These are phyloP conservation scores for Lepus townsendii DNA, from an alignment of 2,797 vertebrate species.

Conservation along the genomic window DNA sequence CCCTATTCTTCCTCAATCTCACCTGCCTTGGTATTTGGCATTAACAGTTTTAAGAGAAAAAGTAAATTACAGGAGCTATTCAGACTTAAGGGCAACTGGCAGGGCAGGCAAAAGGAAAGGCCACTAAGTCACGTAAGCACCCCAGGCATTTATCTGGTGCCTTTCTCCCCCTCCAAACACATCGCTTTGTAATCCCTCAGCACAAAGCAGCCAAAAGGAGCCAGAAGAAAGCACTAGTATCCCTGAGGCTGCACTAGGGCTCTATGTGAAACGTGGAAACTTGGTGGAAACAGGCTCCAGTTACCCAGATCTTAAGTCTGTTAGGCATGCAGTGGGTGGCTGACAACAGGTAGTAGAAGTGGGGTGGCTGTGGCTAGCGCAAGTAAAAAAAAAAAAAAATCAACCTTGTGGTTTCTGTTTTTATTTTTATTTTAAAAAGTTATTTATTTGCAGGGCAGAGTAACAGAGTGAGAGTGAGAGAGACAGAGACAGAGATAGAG, in stretches of 20 bases:
- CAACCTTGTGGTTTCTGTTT: not conserved
- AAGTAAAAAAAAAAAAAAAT: not conserved
- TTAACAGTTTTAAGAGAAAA: slow-evolving; percentile 9
- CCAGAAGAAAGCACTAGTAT: not conserved
- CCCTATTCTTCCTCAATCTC: not conserved
- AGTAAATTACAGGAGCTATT: not conserved
- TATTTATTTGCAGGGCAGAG: too few relatives aligned
- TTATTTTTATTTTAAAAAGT: too few relatives aligned
- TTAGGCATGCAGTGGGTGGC: not conserved
- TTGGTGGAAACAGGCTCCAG: not conserved
- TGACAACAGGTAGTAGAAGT: not conserved
- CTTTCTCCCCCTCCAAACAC: slow-evolving; percentile 34
- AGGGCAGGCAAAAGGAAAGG: not conserved
- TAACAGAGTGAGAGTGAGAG: too few relatives aligned
- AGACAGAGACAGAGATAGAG: too few relatives aligned
- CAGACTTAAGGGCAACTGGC: not conserved
- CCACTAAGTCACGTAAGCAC: not conserved
- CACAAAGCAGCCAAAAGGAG: not conserved
- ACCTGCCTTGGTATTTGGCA: not conserved
- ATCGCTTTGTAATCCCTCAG: slow-evolving; percentile 63
- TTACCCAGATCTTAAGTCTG: not conserved
- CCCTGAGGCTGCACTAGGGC: not conserved
- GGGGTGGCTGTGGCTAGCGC: not conserved
- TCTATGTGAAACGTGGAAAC: not conserved
- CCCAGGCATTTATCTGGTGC: slow-evolving; percentile 3